These are phyloP conservation scores for Nezara viridula DNA, from an alignment of 2,888 invertebrate species.

Conservation along the genomic window DNA sequence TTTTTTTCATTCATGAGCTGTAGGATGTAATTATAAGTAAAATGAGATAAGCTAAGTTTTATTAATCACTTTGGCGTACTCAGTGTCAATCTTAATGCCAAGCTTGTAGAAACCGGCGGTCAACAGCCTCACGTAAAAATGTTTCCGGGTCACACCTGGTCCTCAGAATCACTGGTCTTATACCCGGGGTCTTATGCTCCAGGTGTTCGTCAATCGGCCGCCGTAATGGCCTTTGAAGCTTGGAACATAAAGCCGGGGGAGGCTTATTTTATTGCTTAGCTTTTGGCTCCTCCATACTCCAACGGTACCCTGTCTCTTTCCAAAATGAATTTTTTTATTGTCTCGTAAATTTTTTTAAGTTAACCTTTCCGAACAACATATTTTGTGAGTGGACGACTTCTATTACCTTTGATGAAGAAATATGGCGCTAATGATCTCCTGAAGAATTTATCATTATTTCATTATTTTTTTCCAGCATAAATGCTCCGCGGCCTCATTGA, in stretches of 20 bases:
- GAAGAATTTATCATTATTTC: no score
- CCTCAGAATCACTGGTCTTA: background rate
- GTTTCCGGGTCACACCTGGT: conserved; percentile 38
- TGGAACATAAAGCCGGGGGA: background rate
- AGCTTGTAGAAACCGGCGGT: background rate
- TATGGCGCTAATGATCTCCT: background rate
- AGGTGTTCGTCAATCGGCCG: conserved; percentile 44
- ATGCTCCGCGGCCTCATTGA: no score
- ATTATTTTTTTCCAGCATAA: no score
- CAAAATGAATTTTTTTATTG: conserved; percentile 25
- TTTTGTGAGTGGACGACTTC: background rate
- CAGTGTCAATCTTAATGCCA: background rate
- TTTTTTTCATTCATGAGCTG: no score
- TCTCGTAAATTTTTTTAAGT: background rate
- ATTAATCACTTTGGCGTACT: background rate
- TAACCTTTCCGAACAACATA: conserved; percentile 8
- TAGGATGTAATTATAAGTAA: no score
- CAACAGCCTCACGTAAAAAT: background rate
- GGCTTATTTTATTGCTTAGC: conserved; percentile 24
- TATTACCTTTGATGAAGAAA: background rate
- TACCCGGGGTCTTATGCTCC: background rate
- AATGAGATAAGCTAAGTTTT: no score
- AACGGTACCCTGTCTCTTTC: background rate
- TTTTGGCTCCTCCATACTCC: conserved; percentile 33
- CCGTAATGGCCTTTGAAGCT: conserved; percentile 15